Percentiles rank a stretch among this genome's conserved stretches.
Evolutionary conservation across 2,888 invertebrate genomes (phyloP).

Genomic region (Tanypteryx hageni): DNA sequence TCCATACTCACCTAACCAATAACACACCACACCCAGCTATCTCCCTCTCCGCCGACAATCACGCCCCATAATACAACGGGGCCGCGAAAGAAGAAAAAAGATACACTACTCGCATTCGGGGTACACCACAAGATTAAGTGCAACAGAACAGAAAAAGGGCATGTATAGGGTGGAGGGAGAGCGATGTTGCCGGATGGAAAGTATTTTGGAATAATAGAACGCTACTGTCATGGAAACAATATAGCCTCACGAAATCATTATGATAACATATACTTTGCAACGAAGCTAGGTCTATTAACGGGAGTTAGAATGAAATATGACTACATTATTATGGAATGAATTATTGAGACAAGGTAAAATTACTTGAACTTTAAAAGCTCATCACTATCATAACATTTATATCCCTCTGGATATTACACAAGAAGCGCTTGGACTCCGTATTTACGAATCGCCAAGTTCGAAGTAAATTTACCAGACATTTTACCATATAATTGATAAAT

Average conservation of each 20-base stretch:
- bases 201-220: not conserved
- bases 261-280: not conserved
- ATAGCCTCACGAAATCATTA: not conserved
- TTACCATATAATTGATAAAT: no score
- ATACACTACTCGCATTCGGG: constrained; percentile 8
- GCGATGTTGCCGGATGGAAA: not conserved
- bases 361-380: not conserved
- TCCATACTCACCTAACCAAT: constrained; percentile 32
- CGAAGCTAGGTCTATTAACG: not conserved
- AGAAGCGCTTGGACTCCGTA: not conserved
- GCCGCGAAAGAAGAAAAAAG: not conserved
- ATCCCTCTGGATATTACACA: not conserved
- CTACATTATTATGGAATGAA: not conserved
- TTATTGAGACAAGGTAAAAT: constrained; percentile 9
- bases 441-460: not conserved
- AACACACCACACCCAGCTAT: not conserved
- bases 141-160: constrained; percentile 19
- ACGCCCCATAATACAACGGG: constrained; percentile 20
- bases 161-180: not conserved
- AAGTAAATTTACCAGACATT: not conserved
- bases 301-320: not conserved
- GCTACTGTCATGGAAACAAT: constrained; percentile 1
- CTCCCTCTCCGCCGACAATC: constrained; percentile 3
- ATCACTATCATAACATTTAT: not conserved
- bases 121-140: constrained; percentile 16